Percentiles rank a stretch among this genome's conserved stretches.
phyloP scores from a whole-genome alignment of 1,140 invertebrate genomes.

The Antheraea pernyi region DNA sequence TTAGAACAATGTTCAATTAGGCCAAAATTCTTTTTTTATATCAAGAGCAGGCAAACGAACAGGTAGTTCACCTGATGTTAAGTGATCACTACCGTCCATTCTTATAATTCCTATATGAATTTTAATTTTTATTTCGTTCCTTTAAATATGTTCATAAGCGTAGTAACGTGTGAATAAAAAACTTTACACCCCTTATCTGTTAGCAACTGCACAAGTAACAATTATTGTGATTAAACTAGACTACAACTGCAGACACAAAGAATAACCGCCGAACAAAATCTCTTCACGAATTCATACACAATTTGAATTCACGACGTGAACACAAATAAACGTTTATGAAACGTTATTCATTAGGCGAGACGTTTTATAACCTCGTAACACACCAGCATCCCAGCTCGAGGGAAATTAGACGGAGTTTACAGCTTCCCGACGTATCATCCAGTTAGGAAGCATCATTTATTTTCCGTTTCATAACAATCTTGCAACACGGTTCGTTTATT shows the following conservation, averaged over 20 bases:
- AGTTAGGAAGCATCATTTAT: not conserved
- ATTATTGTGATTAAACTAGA: too few relatives aligned
- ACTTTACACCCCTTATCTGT: too few relatives aligned
- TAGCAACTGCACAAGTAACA: too few relatives aligned
- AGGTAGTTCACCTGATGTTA: too few relatives aligned
- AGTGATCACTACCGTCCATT: too few relatives aligned
- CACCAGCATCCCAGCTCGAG: slow-evolving; percentile 8
- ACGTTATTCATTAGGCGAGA: slow-evolving; percentile 8
- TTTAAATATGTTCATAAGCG: too few relatives aligned
- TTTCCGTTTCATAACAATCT: not conserved
- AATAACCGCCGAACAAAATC: not conserved
- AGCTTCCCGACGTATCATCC: not conserved
- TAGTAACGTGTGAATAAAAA: too few relatives aligned
- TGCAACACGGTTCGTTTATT: not conserved
- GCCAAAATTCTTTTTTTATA: too few relatives aligned
- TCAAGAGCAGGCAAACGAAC: too few relatives aligned
- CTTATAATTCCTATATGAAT: too few relatives aligned
- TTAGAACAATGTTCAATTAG: too few relatives aligned
- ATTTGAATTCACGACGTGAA: slow-evolving; percentile 15
- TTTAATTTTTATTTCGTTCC: too few relatives aligned
- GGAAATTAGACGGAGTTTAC: slow-evolving; percentile 12
- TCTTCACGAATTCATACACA: slow-evolving; percentile 13
- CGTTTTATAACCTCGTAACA: slow-evolving; percentile 6
- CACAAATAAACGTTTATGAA: slow-evolving; percentile 16
- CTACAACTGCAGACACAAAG: not conserved